Percentiles rank a stretch among this genome's conserved stretches.
Evolutionary conservation across 2,888 invertebrate species (phyloP).

Genomic region (Pachydiplax longipennis): DNA sequence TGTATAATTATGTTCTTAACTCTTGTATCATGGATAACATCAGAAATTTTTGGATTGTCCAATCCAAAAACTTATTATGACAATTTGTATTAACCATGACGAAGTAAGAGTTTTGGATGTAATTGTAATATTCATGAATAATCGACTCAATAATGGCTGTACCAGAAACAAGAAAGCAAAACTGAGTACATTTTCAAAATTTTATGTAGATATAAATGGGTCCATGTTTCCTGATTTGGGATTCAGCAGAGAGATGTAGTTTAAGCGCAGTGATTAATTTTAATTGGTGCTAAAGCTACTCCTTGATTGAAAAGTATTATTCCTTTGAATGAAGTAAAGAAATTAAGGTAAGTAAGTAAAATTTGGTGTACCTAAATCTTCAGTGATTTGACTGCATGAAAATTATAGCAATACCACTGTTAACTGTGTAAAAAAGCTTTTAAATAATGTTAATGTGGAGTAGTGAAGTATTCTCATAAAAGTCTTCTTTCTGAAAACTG

Average conservation of each 20-base stretch:
- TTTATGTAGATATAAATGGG: background rate
- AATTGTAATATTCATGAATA: background rate
- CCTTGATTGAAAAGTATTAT: background rate
- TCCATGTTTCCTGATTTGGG: background rate
- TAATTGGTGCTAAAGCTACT: background rate
- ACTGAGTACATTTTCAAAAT: background rate
- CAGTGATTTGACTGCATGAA: background rate
- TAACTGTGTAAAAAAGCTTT: background rate
- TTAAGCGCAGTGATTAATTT: background rate
- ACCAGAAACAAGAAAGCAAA: background rate
- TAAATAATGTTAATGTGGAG: background rate
- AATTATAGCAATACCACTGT: background rate
- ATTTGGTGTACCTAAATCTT: background rate
- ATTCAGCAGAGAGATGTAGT: background rate
- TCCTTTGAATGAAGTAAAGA: background rate
- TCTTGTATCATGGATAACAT: background rate
- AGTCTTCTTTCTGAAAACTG: no score
- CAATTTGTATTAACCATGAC: background rate
- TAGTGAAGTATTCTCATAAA: background rate
- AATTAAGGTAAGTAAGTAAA: background rate
- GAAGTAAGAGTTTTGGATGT: background rate
- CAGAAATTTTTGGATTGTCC: background rate
- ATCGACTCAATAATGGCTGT: background rate
- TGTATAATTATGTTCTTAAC: background rate
- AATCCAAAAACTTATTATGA: background rate